phyloP scores from a whole-genome alignment of 2,113 vertebrate genomes.

The Geococcyx californianus region DNA sequence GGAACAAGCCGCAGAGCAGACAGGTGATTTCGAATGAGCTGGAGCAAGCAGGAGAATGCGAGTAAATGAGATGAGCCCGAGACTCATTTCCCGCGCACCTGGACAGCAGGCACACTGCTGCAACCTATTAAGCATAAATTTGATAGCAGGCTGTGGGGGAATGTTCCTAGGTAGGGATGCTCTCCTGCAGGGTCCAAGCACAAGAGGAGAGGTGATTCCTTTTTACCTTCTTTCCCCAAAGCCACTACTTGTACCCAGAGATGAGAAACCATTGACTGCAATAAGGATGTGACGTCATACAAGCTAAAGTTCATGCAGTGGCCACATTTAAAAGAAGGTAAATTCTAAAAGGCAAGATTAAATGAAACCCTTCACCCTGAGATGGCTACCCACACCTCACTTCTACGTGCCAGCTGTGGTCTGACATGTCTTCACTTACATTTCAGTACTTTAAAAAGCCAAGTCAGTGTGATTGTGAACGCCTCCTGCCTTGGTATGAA shows the following conservation, averaged over 20 bases:
- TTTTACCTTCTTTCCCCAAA: background rate
- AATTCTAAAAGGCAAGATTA: constrained; percentile 13
- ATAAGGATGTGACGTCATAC: background rate
- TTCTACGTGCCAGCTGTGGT: background rate
- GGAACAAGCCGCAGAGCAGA: background rate
- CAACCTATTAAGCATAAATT: background rate
- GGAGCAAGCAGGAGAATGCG: background rate
- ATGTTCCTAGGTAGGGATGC: background rate
- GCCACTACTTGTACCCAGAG: background rate
- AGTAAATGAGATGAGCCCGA: accelerated
- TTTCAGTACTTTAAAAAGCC: background rate
- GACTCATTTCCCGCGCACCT: background rate
- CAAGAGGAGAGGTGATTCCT: background rate
- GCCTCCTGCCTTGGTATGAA: background rate
- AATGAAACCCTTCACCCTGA: background rate
- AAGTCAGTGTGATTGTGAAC: background rate
- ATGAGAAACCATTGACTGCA: background rate
- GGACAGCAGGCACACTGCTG: background rate
- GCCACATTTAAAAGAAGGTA: background rate
- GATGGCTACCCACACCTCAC: background rate
- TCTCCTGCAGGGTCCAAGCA: background rate
- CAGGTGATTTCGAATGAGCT: accelerated
- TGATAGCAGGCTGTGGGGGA: background rate
- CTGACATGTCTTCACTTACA: background rate
- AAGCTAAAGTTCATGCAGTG: background rate